phyloP scores from a whole-genome alignment of 1,140 invertebrate species.

The Drosophila nigrodunni region DNA sequence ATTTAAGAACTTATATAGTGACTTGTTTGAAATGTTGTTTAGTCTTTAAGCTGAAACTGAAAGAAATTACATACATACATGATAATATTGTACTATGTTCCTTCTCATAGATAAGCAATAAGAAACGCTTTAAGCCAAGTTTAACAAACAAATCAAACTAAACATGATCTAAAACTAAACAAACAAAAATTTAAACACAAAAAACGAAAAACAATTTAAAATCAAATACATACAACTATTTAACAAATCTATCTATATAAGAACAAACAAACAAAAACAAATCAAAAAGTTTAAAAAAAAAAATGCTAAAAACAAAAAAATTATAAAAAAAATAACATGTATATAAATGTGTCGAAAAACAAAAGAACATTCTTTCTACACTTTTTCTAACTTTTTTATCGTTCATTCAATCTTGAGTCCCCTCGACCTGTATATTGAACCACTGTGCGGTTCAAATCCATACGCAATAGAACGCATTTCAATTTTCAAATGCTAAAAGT shows the following conservation, averaged over 20 bases:
- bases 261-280: conserved; percentile 6
- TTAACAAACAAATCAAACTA: conserved; percentile 73
- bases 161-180: conserved; percentile 63
- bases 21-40: conserved; percentile 79
- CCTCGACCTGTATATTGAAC: conserved; percentile 23
- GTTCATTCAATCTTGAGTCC: conserved; percentile 6
- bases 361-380: conserved; percentile 36
- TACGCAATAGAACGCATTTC: conserved; percentile 28
- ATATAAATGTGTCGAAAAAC: conserved; percentile 66
- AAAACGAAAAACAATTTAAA: conserved; percentile 18
- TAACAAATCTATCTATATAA: conserved; percentile 46
- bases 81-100: conserved; percentile 78
- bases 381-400: conserved; percentile 43
- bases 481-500: conserved; percentile 18
- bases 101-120: conserved; percentile 80
- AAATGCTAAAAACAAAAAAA: conserved; percentile 10
- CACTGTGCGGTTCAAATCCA: conserved; percentile 1
- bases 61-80: conserved; percentile 38
- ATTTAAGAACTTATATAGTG: conserved; percentile 63
- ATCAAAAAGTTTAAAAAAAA: conserved; percentile 2
- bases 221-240: conserved; percentile 47
- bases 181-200: conserved; percentile 41
- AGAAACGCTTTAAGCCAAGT: conserved; percentile 78
- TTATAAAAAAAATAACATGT: conserved; percentile 33
- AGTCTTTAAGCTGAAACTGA: conserved; percentile 69